Evolutionary conservation across 1,140 invertebrate species (phyloP).

Genomic region (Trichonephila clavata): DNA sequence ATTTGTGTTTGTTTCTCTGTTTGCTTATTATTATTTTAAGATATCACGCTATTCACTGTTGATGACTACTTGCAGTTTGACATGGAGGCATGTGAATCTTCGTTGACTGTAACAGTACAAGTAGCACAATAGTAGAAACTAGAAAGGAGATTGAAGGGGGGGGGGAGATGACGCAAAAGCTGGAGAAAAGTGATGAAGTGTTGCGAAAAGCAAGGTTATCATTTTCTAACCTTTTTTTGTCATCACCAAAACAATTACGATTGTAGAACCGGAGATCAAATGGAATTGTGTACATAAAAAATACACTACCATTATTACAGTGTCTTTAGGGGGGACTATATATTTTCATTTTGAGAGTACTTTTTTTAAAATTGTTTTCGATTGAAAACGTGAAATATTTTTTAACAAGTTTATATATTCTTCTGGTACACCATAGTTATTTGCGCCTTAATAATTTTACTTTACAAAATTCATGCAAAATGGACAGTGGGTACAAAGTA

Average conservation of each 20-base stretch:
- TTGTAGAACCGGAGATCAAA: slow-evolving; percentile 43
- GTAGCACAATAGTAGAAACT: slow-evolving; percentile 11
- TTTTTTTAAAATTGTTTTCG: neutral
- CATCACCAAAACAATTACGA: slow-evolving; percentile 46
- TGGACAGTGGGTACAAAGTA: too few relatives aligned
- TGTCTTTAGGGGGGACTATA: neutral
- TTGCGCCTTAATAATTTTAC: too few relatives aligned
- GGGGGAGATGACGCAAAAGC: neutral
- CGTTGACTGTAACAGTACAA: neutral
- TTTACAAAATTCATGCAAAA: too few relatives aligned
- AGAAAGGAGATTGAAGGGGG: neutral
- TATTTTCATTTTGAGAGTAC: neutral
- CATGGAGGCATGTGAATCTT: slow-evolving; percentile 8
- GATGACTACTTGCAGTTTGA: slow-evolving; percentile 27
- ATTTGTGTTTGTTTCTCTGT: slow-evolving; percentile 49
- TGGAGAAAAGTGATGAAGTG: slow-evolving; percentile 22
- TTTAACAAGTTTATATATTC: too few relatives aligned
- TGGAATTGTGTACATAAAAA: neutral
- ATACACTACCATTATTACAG: neutral
- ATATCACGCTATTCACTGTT: slow-evolving; percentile 54
- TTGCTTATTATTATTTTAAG: slow-evolving; percentile 52
- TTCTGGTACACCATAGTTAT: too few relatives aligned
- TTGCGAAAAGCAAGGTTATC: slow-evolving; percentile 59
- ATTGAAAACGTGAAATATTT: too few relatives aligned
- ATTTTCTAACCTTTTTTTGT: slow-evolving; percentile 55